Evolutionary conservation across 2,797 vertebrate species (phyloP), one percentile per base, ranked within the genome.

Genomic region (Falco rusticolus): DNA sequence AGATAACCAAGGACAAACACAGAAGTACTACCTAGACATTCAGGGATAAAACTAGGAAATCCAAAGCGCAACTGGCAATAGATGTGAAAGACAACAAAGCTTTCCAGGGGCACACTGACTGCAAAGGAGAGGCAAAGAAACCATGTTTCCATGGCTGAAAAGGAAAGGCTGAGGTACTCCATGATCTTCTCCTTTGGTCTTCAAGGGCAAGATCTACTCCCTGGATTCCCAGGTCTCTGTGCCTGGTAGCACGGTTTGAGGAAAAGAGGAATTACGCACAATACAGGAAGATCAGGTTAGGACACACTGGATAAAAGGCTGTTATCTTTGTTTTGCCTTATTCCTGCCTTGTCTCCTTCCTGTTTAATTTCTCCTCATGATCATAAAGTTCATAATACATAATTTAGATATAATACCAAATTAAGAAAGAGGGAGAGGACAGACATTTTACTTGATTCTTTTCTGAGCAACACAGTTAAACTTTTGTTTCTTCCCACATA

Each of bases 221-320:
- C 48, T 51, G 26, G n/a, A 76, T 71, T 81, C 37, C 22, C 74
- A 92, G 45, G 29, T 84, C 25, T 82, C 70, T 84, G 31, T 53
- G 25, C 16, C 74, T 69, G 10, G 17, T 37, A 84, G 57, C 57
- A 78, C 29, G 24, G 21, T 63, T 31, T 76, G 34, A 20, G 31
- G 63, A 84, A 79, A 82, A 77, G 29, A 89, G 41, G n/a, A 59
- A 77, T 47, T 66, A 91, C 33, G 9, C 51, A 45, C 43, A 72
- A 13, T 22, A 89, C n/a, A 79, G 34, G 56, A 92, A 84, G 41
- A 79, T 59, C 68, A 76, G 79, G 71, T 72, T 51, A 82, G 47
- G 43, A 89, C 39, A 84, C 50, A 9, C 13, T 10, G 18, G 43
- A 65, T 70, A 87, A 76, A 85, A 82, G 16, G 16, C 5, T 2